A percentile compares a stretch with the other conserved stretches of the same genome.
phyloP scores from a whole-genome alignment of 2,888 invertebrate species.

The Psylliodes chrysocephalus region DNA sequence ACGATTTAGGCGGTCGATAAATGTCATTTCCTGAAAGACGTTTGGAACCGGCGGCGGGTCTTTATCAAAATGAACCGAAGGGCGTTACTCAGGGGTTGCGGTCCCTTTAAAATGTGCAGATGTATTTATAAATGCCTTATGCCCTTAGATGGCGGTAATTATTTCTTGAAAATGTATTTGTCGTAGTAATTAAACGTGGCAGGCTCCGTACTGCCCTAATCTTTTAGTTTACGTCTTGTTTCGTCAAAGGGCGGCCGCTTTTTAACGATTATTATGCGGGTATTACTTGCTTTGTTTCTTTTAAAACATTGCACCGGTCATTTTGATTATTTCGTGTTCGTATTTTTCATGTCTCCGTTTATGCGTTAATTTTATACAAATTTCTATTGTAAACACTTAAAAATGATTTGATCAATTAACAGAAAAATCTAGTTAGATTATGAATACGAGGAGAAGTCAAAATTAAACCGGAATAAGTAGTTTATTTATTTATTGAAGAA shows the following conservation, averaged over 20 bases:
- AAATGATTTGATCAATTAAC: too few species aligned
- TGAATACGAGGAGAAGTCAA: too few species aligned
- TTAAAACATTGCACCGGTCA: not conserved
- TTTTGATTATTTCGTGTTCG: not conserved
- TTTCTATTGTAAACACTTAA: too few species aligned
- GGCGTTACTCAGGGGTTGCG: conserved; percentile 35
- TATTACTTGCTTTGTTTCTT: not conserved
- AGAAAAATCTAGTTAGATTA: too few species aligned
- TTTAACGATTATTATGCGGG: not conserved
- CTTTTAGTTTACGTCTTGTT: conserved; percentile 9
- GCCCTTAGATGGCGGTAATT: conserved; percentile 39
- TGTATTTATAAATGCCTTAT: conserved; percentile 42
- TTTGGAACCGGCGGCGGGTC: conserved; percentile 27
- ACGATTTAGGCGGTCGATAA: conserved; percentile 40
- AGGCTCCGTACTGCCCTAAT: conserved; percentile 6
- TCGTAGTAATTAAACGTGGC: conserved; percentile 36
- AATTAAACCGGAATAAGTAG: too few species aligned
- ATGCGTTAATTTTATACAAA: too few species aligned
- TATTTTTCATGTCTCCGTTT: too few species aligned
- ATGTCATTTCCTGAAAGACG: conserved; percentile 37
- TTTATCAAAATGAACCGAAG: conserved; percentile 28
- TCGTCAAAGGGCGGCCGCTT: conserved; percentile 20
- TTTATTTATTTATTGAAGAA: too few species aligned
- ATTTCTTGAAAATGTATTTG: conserved; percentile 42
- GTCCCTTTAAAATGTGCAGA: conserved; percentile 44